phyloP scores from a whole-genome alignment of 1,140 invertebrate genomes.

The Catajapyx aquilonaris region DNA sequence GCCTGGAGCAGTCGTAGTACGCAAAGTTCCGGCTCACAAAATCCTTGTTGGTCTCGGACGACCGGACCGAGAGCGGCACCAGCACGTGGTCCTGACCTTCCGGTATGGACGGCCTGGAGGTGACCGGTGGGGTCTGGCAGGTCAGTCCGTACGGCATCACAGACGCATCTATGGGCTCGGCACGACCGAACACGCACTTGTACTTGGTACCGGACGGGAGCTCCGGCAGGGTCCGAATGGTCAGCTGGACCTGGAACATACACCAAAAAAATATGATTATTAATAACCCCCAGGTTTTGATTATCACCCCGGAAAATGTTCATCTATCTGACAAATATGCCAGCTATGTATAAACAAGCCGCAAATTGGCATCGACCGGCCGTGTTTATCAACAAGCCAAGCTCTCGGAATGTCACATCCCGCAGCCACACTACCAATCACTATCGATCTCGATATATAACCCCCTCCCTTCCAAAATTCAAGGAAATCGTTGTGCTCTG shows the following conservation, averaged over 20 bases:
- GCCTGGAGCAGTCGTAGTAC: slow-evolving; percentile 80
- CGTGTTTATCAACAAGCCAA: too few species aligned
- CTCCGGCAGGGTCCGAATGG: slow-evolving; percentile 73
- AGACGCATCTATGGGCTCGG: slow-evolving; percentile 64
- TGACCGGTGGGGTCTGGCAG: slow-evolving; percentile 61
- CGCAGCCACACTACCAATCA: too few species aligned
- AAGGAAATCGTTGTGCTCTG: too few species aligned
- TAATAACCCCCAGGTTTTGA: too few species aligned
- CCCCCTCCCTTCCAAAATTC: too few species aligned
- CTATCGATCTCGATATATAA: too few species aligned
- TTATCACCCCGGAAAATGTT: too few species aligned
- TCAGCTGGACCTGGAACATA: slow-evolving; percentile 42
- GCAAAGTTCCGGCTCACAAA: slow-evolving; percentile 85
- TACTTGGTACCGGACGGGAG: slow-evolving; percentile 73
- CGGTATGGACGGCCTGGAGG: slow-evolving; percentile 53
- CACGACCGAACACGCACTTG: slow-evolving; percentile 76
- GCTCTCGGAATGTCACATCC: too few species aligned
- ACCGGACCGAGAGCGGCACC: slow-evolving; percentile 78
- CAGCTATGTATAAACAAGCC: too few species aligned
- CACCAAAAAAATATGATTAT: neutral
- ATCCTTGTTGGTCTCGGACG: slow-evolving; percentile 83
- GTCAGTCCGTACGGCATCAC: slow-evolving; percentile 57
- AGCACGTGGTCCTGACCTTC: slow-evolving; percentile 66
- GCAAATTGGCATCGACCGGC: too few species aligned
- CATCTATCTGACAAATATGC: too few species aligned